Conservation (phyloP, 2,113 vertebrate species). For the Strix uralensis region DNA sequence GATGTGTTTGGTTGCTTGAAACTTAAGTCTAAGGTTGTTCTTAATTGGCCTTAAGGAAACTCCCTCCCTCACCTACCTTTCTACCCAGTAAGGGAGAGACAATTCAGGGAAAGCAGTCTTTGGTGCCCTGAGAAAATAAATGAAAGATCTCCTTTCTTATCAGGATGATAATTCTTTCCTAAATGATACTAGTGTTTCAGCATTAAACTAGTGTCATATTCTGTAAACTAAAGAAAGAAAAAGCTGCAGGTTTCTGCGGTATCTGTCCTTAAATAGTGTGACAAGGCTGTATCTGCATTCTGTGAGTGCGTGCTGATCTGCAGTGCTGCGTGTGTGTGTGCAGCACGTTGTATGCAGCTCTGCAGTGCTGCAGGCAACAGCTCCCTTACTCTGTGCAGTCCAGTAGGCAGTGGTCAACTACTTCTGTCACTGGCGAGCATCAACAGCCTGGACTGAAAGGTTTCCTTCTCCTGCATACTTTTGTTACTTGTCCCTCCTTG, state of each 20-base stretch:
- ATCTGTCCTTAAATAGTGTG: background rate
- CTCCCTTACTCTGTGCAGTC: accelerated
- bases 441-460: background rate
- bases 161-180: background rate
- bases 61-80: background rate
- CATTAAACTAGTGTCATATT: background rate
- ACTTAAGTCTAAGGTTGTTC: background rate
- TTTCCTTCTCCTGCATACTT: background rate
- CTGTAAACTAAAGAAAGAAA: background rate
- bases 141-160: background rate
- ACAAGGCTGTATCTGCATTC: background rate
- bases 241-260: background rate
- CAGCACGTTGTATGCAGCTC: background rate
- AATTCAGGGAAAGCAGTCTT: background rate
- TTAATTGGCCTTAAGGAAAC: background rate
- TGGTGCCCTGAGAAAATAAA: background rate
- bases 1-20: background rate
- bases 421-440: background rate
- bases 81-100: background rate
- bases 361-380: background rate
- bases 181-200: background rate
- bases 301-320: background rate
- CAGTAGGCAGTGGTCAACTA: background rate
- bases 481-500: background rate
- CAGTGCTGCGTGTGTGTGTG: background rate